Percentiles rank a stretch among this genome's conserved stretches.
These are phyloP conservation scores for Tridacna gigas DNA, from an alignment of 2,888 invertebrate genomes.

Conservation along the genomic window DNA sequence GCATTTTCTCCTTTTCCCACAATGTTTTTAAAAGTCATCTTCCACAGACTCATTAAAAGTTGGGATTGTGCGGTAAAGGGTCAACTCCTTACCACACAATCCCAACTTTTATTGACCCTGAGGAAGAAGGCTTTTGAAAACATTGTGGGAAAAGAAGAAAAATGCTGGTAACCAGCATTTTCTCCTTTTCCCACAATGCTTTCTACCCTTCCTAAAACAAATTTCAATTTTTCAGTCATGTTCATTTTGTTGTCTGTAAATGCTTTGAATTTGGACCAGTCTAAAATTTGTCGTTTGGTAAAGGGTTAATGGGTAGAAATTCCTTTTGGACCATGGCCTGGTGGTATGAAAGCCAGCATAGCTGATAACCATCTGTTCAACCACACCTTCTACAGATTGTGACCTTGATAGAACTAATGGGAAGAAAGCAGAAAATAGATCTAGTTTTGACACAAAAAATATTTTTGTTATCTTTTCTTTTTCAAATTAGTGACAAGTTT, in stretches of 20 bases:
- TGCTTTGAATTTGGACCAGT: not conserved
- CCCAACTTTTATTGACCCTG: no score
- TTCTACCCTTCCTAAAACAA: not conserved
- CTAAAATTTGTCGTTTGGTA: not conserved
- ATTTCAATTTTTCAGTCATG: no score
- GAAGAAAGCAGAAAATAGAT: not conserved
- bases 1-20: not conserved
- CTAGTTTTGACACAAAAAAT: not conserved
- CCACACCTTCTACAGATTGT: not conserved
- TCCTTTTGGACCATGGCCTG: not conserved
- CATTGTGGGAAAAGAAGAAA: not conserved
- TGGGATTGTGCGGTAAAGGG: not conserved
- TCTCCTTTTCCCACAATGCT: constrained; percentile 4
- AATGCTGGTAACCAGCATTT: constrained; percentile 1
- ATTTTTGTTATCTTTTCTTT: not conserved
- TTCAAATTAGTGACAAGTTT: not conserved
- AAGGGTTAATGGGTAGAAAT: not conserved
- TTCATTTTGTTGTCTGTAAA: no score
- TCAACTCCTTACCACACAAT: not conserved
- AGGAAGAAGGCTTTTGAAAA: not conserved
- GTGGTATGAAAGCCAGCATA: not conserved
- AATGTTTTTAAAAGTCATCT: constrained; percentile 1
- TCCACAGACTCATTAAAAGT: not conserved
- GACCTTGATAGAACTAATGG: not conserved
- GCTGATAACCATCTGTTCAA: not conserved